Conservation (phyloP, 2,888 invertebrate species). For the Gnatocerus cornutus region DNA sequence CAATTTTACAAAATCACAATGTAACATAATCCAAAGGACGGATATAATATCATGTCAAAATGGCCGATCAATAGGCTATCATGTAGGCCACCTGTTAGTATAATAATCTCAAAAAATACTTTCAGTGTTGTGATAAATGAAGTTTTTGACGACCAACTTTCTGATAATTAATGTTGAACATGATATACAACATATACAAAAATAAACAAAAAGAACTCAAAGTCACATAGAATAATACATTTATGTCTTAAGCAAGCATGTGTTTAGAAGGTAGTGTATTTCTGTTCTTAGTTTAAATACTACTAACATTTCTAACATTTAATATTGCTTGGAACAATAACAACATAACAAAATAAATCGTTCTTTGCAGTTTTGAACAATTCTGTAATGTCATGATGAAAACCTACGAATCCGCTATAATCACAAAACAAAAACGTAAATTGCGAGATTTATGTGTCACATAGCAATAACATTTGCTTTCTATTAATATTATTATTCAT, state of each 20-base stretch:
- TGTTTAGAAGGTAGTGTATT: slow-evolving; percentile 51
- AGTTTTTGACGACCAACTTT: slow-evolving; percentile 37
- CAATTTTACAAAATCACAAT: slow-evolving; percentile 50
- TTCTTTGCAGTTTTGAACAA: slow-evolving; percentile 41
- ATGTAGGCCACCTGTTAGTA: slow-evolving; percentile 48
- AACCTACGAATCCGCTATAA: slow-evolving; percentile 30
- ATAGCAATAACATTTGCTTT: slow-evolving; percentile 47
- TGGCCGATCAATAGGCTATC: slow-evolving; percentile 50
- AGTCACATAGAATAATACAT: slow-evolving; percentile 44
- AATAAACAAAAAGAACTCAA: slow-evolving; percentile 45
- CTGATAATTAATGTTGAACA: slow-evolving; percentile 52
- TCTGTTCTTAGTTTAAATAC: slow-evolving; percentile 51
- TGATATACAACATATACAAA: slow-evolving; percentile 53
- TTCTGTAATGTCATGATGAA: slow-evolving; percentile 44
- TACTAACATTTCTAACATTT: slow-evolving; percentile 59
- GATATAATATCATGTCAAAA: slow-evolving; percentile 54
- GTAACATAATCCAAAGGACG: slow-evolving; percentile 53
- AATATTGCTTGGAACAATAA: slow-evolving; percentile 60
- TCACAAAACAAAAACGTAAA: slow-evolving; percentile 29
- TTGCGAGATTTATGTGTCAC: slow-evolving; percentile 49
- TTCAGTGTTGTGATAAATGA: slow-evolving; percentile 43
- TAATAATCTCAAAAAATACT: slow-evolving; percentile 45
- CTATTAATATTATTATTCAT: slow-evolving; percentile 48
- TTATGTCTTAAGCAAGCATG: slow-evolving; percentile 52
- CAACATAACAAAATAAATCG: slow-evolving; percentile 49